These are phyloP conservation scores for Patiria miniata DNA, from an alignment of 35 echinoderm and acorn worm genomes.

Conservation along the genomic window DNA sequence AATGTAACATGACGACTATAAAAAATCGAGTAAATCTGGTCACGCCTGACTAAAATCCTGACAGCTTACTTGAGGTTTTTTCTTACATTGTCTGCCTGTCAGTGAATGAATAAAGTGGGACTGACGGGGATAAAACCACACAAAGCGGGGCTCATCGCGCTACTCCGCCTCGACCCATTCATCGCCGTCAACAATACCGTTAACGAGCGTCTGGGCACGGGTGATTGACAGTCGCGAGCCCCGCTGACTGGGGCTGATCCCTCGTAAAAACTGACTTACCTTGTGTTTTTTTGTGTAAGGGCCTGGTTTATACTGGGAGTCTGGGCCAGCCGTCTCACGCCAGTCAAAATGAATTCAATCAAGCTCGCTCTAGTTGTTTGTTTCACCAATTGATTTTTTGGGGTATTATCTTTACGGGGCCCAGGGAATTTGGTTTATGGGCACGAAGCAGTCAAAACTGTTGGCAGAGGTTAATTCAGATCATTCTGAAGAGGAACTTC, in stretches of 20 bases:
- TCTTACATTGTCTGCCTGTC: conserved; percentile 3
- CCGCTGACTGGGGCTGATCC: neutral
- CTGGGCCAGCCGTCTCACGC: neutral
- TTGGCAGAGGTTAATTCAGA: neutral
- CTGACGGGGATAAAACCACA: conserved; percentile 16
- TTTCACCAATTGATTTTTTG: conserved; percentile 23
- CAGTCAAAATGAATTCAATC: conserved; percentile 29
- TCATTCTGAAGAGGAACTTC: neutral
- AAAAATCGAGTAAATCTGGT: neutral
- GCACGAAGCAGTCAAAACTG: neutral
- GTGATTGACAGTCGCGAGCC: neutral
- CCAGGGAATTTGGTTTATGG: conserved; percentile 2
- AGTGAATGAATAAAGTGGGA: neutral
- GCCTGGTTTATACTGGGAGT: no score
- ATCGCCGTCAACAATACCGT: neutral
- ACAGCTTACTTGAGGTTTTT: neutral
- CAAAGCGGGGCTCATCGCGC: neutral
- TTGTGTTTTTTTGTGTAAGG: neutral
- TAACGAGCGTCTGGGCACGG: conserved; percentile 14
- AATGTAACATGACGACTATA: no score
- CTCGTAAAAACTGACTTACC: neutral
- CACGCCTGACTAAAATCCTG: neutral
- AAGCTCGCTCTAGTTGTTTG: neutral
- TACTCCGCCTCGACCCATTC: conserved; percentile 16
- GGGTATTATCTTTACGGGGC: neutral